These are phyloP conservation scores for Melinopterus prodromus DNA, from an alignment of 2,888 invertebrate genomes.

Conservation along the genomic window DNA sequence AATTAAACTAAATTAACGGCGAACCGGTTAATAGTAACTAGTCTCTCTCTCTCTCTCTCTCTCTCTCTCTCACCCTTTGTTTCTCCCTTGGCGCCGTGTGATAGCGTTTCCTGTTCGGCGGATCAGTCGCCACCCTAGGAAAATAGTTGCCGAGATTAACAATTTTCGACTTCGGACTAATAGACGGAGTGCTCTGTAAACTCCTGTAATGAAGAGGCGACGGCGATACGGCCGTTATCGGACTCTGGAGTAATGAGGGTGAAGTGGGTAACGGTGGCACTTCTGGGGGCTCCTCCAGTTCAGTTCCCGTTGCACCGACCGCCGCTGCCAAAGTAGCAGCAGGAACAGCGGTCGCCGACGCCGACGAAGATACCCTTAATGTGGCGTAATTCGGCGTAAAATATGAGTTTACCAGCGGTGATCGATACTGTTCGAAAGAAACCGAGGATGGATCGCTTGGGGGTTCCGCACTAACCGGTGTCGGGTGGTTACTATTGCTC, in stretches of 20 bases:
- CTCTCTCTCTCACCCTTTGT: constrained; percentile 61
- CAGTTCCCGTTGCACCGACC: neutral
- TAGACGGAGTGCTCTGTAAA: constrained; percentile 57
- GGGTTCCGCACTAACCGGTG: constrained; percentile 57
- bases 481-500: constrained; percentile 56
- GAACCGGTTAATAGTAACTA: neutral
- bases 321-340: constrained; percentile 27
- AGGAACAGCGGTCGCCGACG: constrained; percentile 12
- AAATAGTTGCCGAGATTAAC: constrained; percentile 59
- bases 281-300: constrained; percentile 51
- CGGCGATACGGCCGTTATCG: constrained; percentile 45
- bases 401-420: constrained; percentile 64
- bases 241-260: constrained; percentile 42
- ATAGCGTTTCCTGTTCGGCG: constrained; percentile 64
- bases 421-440: constrained; percentile 63
- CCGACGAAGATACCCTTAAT: constrained; percentile 52
- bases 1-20: constrained; percentile 4
- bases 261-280: constrained; percentile 40
- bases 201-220: constrained; percentile 57
- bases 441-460: constrained; percentile 56
- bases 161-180: constrained; percentile 57
- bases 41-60: neutral
- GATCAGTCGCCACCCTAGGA: constrained; percentile 57
- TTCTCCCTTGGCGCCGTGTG: constrained; percentile 69
- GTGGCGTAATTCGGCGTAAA: constrained; percentile 64